Evolutionary conservation across 2,113 vertebrate species (phyloP), one percentile per base, ranked within the genome.

Genomic region (Rhegmatorhina hoffmannsi): DNA sequence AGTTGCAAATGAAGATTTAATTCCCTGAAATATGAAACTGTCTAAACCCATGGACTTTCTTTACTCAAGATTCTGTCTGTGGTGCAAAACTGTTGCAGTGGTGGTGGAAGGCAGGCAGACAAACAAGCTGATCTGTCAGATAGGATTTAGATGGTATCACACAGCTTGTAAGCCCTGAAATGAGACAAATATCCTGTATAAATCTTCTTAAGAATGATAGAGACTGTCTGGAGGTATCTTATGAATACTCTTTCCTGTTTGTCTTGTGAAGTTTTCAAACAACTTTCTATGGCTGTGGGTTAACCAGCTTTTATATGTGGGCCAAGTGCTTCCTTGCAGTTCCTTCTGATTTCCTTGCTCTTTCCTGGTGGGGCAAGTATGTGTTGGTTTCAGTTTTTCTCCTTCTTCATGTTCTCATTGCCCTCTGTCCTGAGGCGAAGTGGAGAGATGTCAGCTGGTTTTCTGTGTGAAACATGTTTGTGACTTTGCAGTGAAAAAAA

Each of bases 321-420:
- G 47, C 34, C 34, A 50, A 7, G 24, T 70, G 72, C 24, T 75
- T 31, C 11, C 26, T 60, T 88, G 47, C 34, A 87, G 38, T 85
- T 87, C 38, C n/a, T 94, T 89, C 47, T 63, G 29, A 59, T 88
- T 94, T 87, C 60, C 38, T 91, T 93, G 19, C n/a, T 74, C 31
- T 67, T 72, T 21, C 17, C 5, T 70, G 77, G 33, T 34, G 20
- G 25, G 26, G 2, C 47, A 64, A 64, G 28, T 67, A 46, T 52
- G 52, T 31, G 2, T 24, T 70, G 31, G 15, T 94, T 70, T 68
- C 40, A 44, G 10, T 33, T 94, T 91, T 90, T 50, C 13, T 6
- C 14, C 25, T 79, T 81, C 59, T 46, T 63, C 28, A 8, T 38
- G 13, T 73, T 87, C 34, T 91, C 34, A 15, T 81, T 92, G 64